phyloP scores from a whole-genome alignment of 2,113 vertebrate species.

The Orientallactaga bullata region DNA sequence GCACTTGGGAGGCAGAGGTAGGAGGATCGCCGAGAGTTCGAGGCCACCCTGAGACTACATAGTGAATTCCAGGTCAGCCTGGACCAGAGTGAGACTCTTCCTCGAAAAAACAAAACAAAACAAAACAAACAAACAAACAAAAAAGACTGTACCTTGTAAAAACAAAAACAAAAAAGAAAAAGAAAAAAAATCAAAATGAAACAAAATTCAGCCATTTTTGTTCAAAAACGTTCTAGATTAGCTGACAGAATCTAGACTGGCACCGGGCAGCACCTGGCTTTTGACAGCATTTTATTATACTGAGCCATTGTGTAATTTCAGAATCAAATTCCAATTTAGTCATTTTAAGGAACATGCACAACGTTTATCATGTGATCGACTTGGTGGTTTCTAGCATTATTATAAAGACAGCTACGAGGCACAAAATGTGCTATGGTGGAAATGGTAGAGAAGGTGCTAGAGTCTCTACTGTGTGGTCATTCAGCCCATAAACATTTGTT shows the following conservation, averaged over 20 bases:
- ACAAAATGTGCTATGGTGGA: constrained; percentile 53
- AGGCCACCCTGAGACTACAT: no score
- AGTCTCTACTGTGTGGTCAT: background rate
- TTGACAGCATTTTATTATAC: constrained; percentile 77
- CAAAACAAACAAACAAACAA: no score
- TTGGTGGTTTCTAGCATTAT: constrained; percentile 75
- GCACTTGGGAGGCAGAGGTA: no score
- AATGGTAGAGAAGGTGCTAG: background rate
- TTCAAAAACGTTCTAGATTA: constrained; percentile 40
- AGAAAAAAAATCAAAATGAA: no score
- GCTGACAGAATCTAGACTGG: constrained; percentile 8
- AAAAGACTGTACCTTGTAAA: no score
- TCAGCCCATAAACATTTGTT: background rate
- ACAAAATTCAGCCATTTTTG: constrained; percentile 5
- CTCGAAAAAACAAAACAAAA: no score
- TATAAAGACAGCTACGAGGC: constrained; percentile 59
- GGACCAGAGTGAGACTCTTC: no score
- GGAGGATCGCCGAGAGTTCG: no score
- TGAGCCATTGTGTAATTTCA: constrained; percentile 77
- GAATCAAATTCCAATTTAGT: constrained; percentile 83
- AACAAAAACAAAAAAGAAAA: no score
- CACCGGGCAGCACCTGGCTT: background rate
- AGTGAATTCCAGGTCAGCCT: no score
- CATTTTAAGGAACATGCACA: constrained; percentile 78
- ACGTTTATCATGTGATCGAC: constrained; percentile 76